These are phyloP conservation scores for Hippopotamyrus pictus DNA, from an alignment of 2,797 vertebrate genomes.

Conservation along the genomic window DNA sequence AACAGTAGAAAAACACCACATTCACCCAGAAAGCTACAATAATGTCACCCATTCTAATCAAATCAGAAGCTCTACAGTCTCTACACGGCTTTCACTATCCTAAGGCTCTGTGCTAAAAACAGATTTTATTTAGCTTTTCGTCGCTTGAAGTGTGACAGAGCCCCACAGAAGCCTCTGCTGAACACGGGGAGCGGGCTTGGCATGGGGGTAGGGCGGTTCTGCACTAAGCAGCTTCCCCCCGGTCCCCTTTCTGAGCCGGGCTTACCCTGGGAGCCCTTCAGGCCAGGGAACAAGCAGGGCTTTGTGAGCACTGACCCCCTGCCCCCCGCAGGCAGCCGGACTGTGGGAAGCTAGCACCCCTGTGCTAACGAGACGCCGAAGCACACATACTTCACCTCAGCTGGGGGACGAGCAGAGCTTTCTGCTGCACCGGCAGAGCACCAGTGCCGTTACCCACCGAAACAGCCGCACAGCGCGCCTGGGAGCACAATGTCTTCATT, in stretches of 20 bases:
- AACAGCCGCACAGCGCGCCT: neutral
- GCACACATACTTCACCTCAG: neutral
- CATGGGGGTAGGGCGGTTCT: conserved; percentile 28
- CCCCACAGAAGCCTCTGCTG: conserved; percentile 6
- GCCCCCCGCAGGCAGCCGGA: conserved; percentile 49
- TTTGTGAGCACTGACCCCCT: conserved; percentile 67
- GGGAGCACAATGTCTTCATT: neutral
- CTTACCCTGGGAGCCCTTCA: conserved; percentile 71
- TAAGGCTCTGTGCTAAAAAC: conserved; percentile 24
- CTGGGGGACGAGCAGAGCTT: no score
- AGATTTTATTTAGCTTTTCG: conserved; percentile 18
- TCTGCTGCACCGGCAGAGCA: neutral
- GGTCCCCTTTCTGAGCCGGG: conserved; percentile 61
- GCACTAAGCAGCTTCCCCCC: conserved; percentile 59
- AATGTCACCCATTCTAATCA: neutral
- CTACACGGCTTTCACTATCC: neutral
- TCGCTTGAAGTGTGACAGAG: conserved; percentile 11
- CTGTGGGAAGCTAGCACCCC: conserved; percentile 52
- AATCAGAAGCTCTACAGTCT: conserved; percentile 1
- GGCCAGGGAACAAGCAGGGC: conserved; percentile 73
- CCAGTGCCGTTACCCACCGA: neutral
- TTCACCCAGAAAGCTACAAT: conserved; percentile 9
- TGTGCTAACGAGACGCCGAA: conserved; percentile 54
- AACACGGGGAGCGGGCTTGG: neutral
- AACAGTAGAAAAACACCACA: conserved; percentile 4